Evolutionary conservation across 2,888 invertebrate species (phyloP).

Genomic region (Limulus polyphemus): DNA sequence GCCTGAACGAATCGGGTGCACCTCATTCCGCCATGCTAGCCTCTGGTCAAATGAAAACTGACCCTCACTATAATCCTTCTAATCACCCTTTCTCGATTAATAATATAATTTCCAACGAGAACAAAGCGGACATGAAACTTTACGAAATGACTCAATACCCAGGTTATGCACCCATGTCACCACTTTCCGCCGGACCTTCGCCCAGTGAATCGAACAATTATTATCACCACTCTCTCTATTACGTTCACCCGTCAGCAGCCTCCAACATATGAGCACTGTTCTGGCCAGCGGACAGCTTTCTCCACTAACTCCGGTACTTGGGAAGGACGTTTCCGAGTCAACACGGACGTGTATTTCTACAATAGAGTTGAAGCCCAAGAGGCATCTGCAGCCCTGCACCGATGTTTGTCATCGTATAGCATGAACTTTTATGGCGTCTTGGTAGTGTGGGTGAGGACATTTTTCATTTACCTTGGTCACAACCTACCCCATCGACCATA

Average conservation of each 20-base stretch:
- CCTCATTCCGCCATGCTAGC: constrained; percentile 48
- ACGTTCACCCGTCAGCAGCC: constrained; percentile 19
- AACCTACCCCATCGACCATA: too few species aligned
- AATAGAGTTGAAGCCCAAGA: too few species aligned
- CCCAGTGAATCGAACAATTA: constrained; percentile 21
- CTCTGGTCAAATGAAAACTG: constrained; percentile 32
- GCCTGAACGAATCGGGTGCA: constrained; percentile 46
- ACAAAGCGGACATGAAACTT: constrained; percentile 27
- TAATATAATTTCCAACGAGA: constrained; percentile 50
- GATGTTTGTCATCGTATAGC: too few species aligned
- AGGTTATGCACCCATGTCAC: constrained; percentile 25
- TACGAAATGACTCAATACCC: constrained; percentile 27
- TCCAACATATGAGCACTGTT: background rate
- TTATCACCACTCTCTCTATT: constrained; percentile 21
- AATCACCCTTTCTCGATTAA: constrained; percentile 92
- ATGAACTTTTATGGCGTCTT: too few species aligned
- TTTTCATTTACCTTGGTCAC: too few species aligned
- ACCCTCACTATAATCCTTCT: constrained; percentile 34
- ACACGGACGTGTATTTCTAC: too few species aligned
- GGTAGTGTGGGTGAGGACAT: too few species aligned
- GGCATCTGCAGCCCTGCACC: too few species aligned
- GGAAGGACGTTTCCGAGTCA: too few species aligned
- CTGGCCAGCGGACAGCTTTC: too few species aligned
- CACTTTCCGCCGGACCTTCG: constrained; percentile 35
- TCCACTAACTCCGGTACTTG: too few species aligned